phyloP scores from a whole-genome alignment of 2,113 vertebrate species.

The Rattus norvegicus region DNA sequence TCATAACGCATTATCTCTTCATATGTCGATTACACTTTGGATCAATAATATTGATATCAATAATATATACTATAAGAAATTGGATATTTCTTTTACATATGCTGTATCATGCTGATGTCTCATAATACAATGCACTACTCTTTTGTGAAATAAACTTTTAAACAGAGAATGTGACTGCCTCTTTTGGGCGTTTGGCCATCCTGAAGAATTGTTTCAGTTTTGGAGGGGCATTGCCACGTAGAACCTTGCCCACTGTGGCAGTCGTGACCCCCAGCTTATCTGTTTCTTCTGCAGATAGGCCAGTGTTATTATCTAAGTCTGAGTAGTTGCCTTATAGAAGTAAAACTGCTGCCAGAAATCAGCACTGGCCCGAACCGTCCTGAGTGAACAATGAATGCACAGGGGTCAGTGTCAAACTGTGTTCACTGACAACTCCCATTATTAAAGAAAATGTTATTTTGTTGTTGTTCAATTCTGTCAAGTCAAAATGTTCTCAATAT shows the following conservation, averaged over 20 bases:
- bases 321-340: conserved; percentile 17
- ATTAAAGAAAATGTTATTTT: conserved; percentile 76
- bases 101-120: neutral
- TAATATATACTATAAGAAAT: neutral
- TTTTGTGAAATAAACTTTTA: neutral
- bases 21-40: neutral
- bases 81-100: too few relatives aligned
- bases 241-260: neutral
- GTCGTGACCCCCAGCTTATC: neutral
- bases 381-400: conserved; percentile 67
- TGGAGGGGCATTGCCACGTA: neutral
- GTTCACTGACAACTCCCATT: conserved; percentile 77
- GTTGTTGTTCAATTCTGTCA: conserved; percentile 50
- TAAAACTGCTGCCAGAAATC: conserved; percentile 25
- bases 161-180: neutral
- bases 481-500: conserved; percentile 66
- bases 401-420: conserved; percentile 24
- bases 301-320: conserved; percentile 42
- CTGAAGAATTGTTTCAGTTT: neutral
- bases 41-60: neutral
- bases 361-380: neutral
- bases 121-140: too few relatives aligned
- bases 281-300: neutral
- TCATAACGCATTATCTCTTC: neutral
- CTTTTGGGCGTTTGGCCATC: too few relatives aligned